Evolutionary conservation across 2,888 invertebrate genomes (phyloP), one percentile per base, ranked within the genome.

Genomic region (Eurois occulta): DNA sequence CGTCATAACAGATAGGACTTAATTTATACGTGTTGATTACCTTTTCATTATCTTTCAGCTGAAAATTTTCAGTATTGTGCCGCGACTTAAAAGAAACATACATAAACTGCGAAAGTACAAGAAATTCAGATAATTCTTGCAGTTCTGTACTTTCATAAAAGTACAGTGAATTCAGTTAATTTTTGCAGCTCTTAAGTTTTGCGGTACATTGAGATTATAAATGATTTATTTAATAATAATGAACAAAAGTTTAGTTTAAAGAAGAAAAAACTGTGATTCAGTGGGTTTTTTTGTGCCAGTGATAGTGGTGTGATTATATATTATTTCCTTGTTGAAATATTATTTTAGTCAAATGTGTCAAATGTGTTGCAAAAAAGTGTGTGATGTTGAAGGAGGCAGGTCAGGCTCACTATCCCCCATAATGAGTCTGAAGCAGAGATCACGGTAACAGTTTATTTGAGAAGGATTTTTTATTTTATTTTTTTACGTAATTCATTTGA

Each of bases 1-100:
- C 87, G 87, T 84, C 81, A 88, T 38, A 10, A 41, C 7, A 48
- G 83, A 80, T 77, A 81, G 7, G n/a, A 67, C 24, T 73, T 82
- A 67, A 73, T 70, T 81, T 84, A 46, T 69, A 24, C 24, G 5
- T 72, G 52, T 74, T 78, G 75, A 85, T 81, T 75, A 74, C 13
- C 24, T 68, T 72, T 77, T 48, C 21, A 72, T 72, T 80, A 83
- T 72, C 58, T 35, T 35, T 18, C 46, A 66, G 32, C 32, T 67
- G 81, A 55, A 78, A 68, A 55, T 48, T 6, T 71, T 75, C 75
- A 83, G 82, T 83, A 35, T 65, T 18, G 70, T 70, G 21, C 71
- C 68, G 75, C 32, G 7, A 32, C 28, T 75, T 48, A 48, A 28
- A 28, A 55, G 11, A 10, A 11, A 38, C 28, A 24, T 16, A 81